These are phyloP conservation scores for Ianthella basta DNA, from an alignment of 37 sponge, comb jelly and placozoan species.

Conservation along the genomic window DNA sequence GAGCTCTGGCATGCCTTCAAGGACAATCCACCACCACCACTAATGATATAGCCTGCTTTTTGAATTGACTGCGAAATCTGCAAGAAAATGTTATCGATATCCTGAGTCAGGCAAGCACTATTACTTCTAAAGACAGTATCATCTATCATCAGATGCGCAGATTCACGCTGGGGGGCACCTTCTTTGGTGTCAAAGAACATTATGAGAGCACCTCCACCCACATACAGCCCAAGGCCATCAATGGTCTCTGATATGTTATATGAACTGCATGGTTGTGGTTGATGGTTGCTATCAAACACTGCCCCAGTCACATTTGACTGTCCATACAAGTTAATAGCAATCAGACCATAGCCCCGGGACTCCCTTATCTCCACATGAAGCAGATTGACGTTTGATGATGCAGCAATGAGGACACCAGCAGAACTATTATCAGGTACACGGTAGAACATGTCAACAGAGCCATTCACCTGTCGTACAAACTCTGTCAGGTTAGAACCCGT, in stretches of 20 bases:
- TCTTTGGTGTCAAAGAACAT: neutral
- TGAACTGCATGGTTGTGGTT: neutral
- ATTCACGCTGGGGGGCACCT: no score
- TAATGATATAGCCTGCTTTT: conserved; percentile 6
- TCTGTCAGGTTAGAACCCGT: neutral
- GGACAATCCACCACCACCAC: conserved; percentile 66
- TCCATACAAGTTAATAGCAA: conserved; percentile 15
- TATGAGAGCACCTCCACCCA: conserved; percentile 13
- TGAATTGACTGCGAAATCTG: neutral
- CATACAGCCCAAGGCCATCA: neutral
- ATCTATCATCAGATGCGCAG: neutral
- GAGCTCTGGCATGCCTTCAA: conserved; percentile 24
- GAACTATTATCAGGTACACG: neutral
- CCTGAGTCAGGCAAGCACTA: neutral
- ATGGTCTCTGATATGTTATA: neutral
- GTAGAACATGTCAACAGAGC: neutral
- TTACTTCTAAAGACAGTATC: neutral
- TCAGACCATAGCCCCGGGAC: neutral
- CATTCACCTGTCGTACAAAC: neutral
- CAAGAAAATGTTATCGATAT: neutral
- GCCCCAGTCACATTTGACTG: neutral
- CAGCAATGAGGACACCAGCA: conserved; percentile 5
- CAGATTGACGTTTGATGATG: neutral
- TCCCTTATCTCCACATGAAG: neutral
- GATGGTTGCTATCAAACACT: neutral